phyloP scores from a whole-genome alignment of 2,888 invertebrate species.

The Nebria brevicollis region DNA sequence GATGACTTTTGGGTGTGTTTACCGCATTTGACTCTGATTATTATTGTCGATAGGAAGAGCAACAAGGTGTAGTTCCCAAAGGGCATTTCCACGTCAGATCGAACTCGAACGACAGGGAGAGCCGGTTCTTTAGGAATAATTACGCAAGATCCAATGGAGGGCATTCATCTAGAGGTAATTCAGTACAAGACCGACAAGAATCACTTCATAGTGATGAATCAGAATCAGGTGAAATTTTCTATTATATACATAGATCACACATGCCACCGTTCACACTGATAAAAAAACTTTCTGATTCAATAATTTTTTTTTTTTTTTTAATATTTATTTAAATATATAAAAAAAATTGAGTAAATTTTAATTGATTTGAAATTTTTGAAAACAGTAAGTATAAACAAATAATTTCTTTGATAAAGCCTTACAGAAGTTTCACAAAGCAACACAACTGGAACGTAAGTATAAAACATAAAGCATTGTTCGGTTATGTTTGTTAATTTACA shows the following conservation, averaged over 20 bases:
- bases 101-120: constrained; percentile 57
- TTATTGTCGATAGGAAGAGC: constrained; percentile 64
- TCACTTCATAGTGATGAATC: constrained; percentile 65
- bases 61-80: constrained; percentile 68
- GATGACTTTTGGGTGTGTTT: no score
- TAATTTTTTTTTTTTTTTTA: background rate
- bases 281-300: background rate
- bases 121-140: constrained; percentile 36
- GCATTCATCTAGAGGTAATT: constrained; percentile 60
- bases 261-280: background rate
- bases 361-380: background rate
- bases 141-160: constrained; percentile 57
- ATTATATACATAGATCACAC: background rate
- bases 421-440: background rate
- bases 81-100: constrained; percentile 60
- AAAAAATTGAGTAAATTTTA: no score
- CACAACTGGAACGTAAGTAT: constrained; percentile 2
- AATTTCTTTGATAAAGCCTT: background rate
- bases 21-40: no score
- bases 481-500: constrained; percentile 48
- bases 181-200: constrained; percentile 60
- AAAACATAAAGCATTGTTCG: background rate
- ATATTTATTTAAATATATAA: constrained; percentile 16
- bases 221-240: constrained; percentile 58
- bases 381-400: background rate